phyloP scores from a whole-genome alignment of 2,797 vertebrate genomes.

The Cynodonichthys magdalenae region DNA sequence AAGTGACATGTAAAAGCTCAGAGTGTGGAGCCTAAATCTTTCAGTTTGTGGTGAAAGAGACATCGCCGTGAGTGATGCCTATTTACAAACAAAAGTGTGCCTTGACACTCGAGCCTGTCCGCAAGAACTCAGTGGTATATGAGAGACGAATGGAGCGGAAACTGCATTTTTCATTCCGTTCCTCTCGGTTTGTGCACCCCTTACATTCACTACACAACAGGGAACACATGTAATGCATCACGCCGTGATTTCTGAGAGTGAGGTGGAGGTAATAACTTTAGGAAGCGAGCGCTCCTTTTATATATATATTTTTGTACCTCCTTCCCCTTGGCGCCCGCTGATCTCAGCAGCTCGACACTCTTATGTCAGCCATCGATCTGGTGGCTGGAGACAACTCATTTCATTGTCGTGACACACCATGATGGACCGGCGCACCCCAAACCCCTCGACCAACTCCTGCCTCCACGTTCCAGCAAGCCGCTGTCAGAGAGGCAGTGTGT shows the following conservation, averaged over 20 bases:
- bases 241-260: conserved; percentile 87
- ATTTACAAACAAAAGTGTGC: conserved; percentile 55
- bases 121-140: conserved; percentile 39
- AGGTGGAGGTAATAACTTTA: conserved; percentile 86
- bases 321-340: conserved; percentile 2
- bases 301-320: no score
- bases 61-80: conserved; percentile 56
- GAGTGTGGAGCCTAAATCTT: conserved; percentile 7
- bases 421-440: conserved; percentile 83
- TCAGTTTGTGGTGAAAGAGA: conserved; percentile 18
- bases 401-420: conserved; percentile 90
- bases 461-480: conserved; percentile 85
- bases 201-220: conserved; percentile 69
- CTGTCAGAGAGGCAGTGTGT: conserved; percentile 57
- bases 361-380: conserved; percentile 93
- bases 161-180: conserved; percentile 77
- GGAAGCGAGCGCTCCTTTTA: conserved; percentile 58
- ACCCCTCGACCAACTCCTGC: conserved; percentile 81
- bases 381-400: conserved; percentile 94
- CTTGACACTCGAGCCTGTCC: conserved; percentile 50
- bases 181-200: conserved; percentile 67
- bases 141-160: conserved; percentile 63
- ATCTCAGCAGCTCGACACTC: conserved; percentile 74
- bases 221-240: conserved; percentile 81
- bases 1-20: conserved; percentile 1